A percentile compares a stretch with the other conserved stretches of the same genome.
These are phyloP conservation scores for Ceratoteleas bidentatus DNA, from an alignment of 1,140 invertebrate species.

Conservation along the genomic window DNA sequence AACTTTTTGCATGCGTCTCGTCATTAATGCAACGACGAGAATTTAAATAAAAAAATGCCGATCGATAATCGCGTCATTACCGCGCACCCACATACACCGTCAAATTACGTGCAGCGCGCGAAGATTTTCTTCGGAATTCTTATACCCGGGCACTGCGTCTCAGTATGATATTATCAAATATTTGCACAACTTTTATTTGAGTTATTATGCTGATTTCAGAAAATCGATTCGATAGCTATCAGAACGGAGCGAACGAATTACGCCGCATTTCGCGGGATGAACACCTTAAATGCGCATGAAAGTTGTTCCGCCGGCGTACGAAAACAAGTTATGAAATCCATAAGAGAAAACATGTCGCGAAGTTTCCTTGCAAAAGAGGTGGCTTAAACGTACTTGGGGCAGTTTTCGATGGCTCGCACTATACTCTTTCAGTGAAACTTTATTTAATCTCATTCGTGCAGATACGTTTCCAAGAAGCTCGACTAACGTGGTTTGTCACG, in stretches of 20 bases:
- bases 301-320: slow-evolving; percentile 42
- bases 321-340: slow-evolving; percentile 62
- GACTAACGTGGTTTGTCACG: slow-evolving; percentile 67
- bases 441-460: slow-evolving; percentile 67
- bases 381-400: slow-evolving; percentile 52
- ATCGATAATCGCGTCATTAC: slow-evolving; percentile 21
- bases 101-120: slow-evolving; percentile 11
- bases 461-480: slow-evolving; percentile 66
- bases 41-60: neutral
- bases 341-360: slow-evolving; percentile 60
- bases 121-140: slow-evolving; percentile 20
- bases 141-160: slow-evolving; percentile 10
- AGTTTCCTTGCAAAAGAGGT: slow-evolving; percentile 55
- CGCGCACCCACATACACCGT: neutral
- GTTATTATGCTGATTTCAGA: slow-evolving; percentile 53
- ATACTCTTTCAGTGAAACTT: slow-evolving; percentile 65
- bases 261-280: slow-evolving; percentile 37
- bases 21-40: too few relatives aligned
- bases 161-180: slow-evolving; percentile 43
- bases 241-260: slow-evolving; percentile 40
- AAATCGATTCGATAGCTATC: slow-evolving; percentile 55
- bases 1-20: too few relatives aligned
- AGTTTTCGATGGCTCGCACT: slow-evolving; percentile 59
- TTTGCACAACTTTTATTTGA: slow-evolving; percentile 51
- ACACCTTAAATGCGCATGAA: slow-evolving; percentile 52